Conservation (phyloP, 2,113 vertebrate genomes). For the Dissostichus mawsoni region DNA sequence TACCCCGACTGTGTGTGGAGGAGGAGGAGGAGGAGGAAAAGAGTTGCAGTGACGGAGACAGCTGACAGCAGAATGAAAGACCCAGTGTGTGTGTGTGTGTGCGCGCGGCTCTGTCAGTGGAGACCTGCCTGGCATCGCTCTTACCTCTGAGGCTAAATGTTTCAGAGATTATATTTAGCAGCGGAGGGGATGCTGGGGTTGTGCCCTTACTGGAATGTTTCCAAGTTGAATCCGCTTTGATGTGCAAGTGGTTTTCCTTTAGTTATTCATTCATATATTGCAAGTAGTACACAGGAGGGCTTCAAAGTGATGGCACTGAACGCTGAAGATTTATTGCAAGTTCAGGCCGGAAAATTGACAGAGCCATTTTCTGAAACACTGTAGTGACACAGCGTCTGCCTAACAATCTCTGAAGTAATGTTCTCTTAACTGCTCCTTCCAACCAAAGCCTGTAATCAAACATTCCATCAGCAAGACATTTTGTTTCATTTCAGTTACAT, state of each 20-base stretch:
- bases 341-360: too few species aligned
- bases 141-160: constrained; percentile 12
- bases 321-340: too few species aligned
- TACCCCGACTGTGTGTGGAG: constrained; percentile 27
- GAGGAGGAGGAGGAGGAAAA: constrained; percentile 19
- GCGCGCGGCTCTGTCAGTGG: background rate
- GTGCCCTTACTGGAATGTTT: constrained; percentile 7
- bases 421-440: too few species aligned
- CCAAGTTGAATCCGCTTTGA: constrained; percentile 21
- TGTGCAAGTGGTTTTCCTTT: background rate
- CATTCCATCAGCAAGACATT: too few species aligned
- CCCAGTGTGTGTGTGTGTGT: constrained; percentile 25
- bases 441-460: too few species aligned
- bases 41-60: constrained; percentile 2
- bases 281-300: too few species aligned
- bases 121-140: constrained; percentile 14
- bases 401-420: too few species aligned
- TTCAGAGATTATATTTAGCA: constrained; percentile 26
- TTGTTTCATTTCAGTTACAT: too few species aligned
- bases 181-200: constrained; percentile 13
- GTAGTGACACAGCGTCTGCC: too few species aligned
- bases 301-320: too few species aligned
- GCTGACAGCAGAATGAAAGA: constrained; percentile 42
- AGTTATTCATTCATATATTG: constrained; percentile 1
- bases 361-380: too few species aligned